A percentile compares a stretch with the other conserved stretches of the same genome.
Evolutionary conservation across 2,888 invertebrate species (phyloP).

Genomic region (Blomia tropicalis): DNA sequence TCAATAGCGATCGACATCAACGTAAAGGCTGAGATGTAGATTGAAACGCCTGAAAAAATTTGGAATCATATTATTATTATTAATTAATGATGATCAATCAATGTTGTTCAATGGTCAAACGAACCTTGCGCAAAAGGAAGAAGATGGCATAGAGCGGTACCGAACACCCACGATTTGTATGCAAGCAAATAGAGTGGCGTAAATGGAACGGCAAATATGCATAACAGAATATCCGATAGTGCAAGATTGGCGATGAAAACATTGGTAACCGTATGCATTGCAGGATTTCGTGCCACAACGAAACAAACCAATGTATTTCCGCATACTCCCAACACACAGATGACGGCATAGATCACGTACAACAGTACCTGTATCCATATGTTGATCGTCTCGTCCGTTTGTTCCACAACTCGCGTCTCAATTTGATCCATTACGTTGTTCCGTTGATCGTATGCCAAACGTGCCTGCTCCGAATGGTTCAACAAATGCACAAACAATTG

Average conservation of each 20-base stretch:
- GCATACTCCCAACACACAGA: conserved; percentile 55
- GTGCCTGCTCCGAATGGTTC: background rate
- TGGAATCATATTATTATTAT: background rate
- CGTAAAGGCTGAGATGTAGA: conserved; percentile 91
- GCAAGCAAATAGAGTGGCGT: conserved; percentile 80
- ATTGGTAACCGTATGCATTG: conserved; percentile 96
- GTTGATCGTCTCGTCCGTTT: background rate
- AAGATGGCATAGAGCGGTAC: conserved; percentile 70
- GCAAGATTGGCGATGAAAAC: conserved; percentile 92
- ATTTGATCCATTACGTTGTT: background rate
- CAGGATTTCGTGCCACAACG: conserved; percentile 74
- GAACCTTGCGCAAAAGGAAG: conserved; percentile 65
- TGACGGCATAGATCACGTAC: background rate
- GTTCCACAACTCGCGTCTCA: no score
- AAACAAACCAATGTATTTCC: conserved; percentile 83
- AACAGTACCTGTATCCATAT: background rate
- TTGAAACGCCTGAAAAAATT: conserved; percentile 54
- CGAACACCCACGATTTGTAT: conserved; percentile 66
- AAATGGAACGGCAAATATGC: conserved; percentile 82
- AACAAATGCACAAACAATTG: background rate
- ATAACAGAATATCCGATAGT: conserved; percentile 79
- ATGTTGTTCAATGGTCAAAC: background rate
- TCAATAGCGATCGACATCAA: conserved; percentile 93
- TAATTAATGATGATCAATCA: background rate
- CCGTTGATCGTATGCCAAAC: background rate